Evolutionary conservation across 2,113 vertebrate species (phyloP), one percentile per base, ranked within the genome.

Genomic region (Atrichornis clamosus): DNA sequence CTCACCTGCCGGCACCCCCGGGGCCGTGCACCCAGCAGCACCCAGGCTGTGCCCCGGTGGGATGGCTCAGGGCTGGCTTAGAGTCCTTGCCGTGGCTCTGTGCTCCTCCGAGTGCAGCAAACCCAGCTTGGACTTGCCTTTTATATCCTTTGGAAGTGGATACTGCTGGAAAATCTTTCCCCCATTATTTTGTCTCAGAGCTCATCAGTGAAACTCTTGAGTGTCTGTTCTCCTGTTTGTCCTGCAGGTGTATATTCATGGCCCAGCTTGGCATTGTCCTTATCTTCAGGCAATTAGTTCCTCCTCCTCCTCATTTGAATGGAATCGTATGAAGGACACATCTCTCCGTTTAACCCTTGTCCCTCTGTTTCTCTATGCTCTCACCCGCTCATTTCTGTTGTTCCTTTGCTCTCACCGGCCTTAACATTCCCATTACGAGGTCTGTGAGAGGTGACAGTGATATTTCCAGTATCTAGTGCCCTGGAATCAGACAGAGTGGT

Each of bases 241-340:
- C 53, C 47, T 26, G 56, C 24, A 27, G 15, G 24, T 53, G 27
- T 8, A 9, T 72, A 21, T 75, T 60, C 73, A 19, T 8, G 8
- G 49, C 52, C 41, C 63, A 13, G 64, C 18, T 60, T 2, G 6
- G 37, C 44, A 77, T 39, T 72, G 78, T 64, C 37, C 67, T 89
- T 78, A 50, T 44, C 50, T 64, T 65, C 30, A 6, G 41, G 8
- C 46, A 47, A 1, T 68, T 79, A 44, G 69, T 78, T 74, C 70
- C 82, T 93, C 65, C 64, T 84, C 65, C 69, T 91, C 52, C 84
- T 93, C 82, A 60, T 94, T 67, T 87, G 77, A 89, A 95, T 91
- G 39, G 20, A 67, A 47, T 37, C 12, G 26, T 13, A 24, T 20
- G 16, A 4, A 59, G 33, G 20, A 58, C 56, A 56, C 44, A 63